Evolutionary conservation across 2,888 invertebrate genomes (phyloP).

Genomic region (Anaspis maculata): DNA sequence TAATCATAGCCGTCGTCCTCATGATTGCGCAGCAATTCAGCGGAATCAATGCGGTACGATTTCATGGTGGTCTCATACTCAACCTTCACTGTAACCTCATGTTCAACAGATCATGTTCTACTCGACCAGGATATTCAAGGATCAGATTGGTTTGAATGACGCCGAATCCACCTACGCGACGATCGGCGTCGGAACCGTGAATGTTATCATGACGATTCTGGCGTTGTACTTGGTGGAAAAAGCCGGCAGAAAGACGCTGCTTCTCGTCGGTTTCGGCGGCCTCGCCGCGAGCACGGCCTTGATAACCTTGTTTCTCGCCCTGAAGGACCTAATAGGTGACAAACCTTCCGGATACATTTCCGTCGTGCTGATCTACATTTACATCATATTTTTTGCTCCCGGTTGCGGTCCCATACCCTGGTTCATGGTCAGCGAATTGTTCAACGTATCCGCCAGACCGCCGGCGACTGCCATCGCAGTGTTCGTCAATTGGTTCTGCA

Average conservation of each 20-base stretch:
- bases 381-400: background rate
- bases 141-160: constrained; percentile 41
- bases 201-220: constrained; percentile 77
- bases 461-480: background rate
- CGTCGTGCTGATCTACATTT: background rate
- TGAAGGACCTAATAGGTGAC: background rate
- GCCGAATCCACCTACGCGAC: constrained; percentile 68
- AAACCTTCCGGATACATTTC: background rate
- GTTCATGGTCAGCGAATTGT: background rate
- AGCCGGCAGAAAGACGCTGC: constrained; percentile 74
- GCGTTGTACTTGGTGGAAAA: constrained; percentile 72
- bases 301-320: constrained; percentile 47
- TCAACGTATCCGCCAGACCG: background rate
- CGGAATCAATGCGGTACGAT: background rate
- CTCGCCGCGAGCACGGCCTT: constrained; percentile 66
- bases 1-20: constrained; percentile 51
- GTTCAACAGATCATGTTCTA: background rate
- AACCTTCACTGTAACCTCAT: too few species aligned
- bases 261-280: constrained; percentile 69
- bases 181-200: constrained; percentile 74
- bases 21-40: background rate
- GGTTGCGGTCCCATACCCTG: background rate
- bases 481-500: background rate
- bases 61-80: too few species aligned
- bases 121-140: background rate